Conservation (phyloP, 2,113 vertebrate genomes). For the Poeciliopsis occidentalis region DNA sequence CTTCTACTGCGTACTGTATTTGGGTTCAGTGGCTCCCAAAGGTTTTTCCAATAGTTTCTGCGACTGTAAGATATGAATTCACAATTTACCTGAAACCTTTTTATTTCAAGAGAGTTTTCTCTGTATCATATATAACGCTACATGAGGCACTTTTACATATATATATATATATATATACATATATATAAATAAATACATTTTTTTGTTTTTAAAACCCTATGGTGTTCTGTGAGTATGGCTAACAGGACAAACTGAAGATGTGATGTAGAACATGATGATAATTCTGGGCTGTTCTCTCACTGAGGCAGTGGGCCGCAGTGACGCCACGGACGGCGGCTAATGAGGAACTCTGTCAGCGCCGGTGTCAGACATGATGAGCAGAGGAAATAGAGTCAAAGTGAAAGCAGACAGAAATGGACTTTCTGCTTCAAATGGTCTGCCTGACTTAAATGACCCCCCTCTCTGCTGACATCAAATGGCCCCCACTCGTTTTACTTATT, state of each 20-base stretch:
- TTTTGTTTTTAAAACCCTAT: too few relatives aligned
- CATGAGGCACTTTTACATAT: too few relatives aligned
- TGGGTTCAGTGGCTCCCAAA: neutral
- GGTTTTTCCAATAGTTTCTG: neutral
- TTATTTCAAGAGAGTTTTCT: neutral
- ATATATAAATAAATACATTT: too few relatives aligned
- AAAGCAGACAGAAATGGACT: constrained; percentile 27
- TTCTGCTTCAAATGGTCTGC: constrained; percentile 40
- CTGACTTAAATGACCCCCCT: constrained; percentile 36
- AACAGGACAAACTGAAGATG: constrained; percentile 28
- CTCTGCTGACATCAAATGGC: constrained; percentile 39
- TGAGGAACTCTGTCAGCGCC: constrained; percentile 49
- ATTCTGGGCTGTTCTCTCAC: constrained; percentile 6
- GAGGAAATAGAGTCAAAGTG: constrained; percentile 41
- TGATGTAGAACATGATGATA: constrained; percentile 21
- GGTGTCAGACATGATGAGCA: constrained; percentile 28
- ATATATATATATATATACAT: too few relatives aligned
- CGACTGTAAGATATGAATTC: neutral
- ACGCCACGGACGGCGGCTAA: constrained; percentile 32
- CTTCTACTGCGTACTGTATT: neutral
- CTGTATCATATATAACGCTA: too few relatives aligned
- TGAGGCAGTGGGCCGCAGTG: constrained; percentile 3
- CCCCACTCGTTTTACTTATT: constrained; percentile 20
- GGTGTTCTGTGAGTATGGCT: neutral
- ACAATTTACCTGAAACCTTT: neutral